A percentile compares a stretch with the other conserved stretches of the same genome.
phyloP scores from a whole-genome alignment of 2,113 vertebrate genomes.

The Alosa alosa region DNA sequence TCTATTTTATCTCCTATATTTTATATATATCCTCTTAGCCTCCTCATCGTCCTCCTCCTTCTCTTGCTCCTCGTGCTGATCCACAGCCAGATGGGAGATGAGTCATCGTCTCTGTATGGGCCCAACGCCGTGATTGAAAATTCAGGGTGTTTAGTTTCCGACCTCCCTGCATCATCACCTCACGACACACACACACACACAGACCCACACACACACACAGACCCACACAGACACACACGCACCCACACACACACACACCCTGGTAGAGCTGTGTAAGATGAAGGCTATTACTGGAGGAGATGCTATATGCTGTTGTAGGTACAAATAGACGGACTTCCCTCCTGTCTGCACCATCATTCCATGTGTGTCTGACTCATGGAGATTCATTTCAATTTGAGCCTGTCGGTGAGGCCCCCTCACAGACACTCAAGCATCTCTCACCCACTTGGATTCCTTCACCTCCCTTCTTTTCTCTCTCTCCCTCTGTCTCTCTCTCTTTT shows the following conservation, averaged over 20 bases:
- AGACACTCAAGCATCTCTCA: background rate
- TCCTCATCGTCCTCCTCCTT: constrained; percentile 16
- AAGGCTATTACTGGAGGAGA: background rate
- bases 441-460: background rate
- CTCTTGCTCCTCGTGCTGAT: constrained; percentile 52
- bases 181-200: background rate
- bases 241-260: no score
- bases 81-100: constrained; percentile 76
- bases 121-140: constrained; percentile 69
- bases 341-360: background rate
- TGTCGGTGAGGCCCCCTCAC: background rate
- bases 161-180: background rate
- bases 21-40: no score
- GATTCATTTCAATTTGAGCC: background rate
- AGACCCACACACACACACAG: background rate
- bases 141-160: constrained; percentile 56
- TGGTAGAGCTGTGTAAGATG: background rate
- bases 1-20: no score
- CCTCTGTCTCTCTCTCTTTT: background rate
- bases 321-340: background rate
- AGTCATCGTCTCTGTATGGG: constrained; percentile 80
- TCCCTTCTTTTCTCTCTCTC: background rate
- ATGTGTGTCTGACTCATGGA: background rate
- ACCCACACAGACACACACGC: background rate
- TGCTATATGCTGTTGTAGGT: background rate